Conservation (phyloP, 2,888 invertebrate species). For the Pristionchus japonicus region DNA sequence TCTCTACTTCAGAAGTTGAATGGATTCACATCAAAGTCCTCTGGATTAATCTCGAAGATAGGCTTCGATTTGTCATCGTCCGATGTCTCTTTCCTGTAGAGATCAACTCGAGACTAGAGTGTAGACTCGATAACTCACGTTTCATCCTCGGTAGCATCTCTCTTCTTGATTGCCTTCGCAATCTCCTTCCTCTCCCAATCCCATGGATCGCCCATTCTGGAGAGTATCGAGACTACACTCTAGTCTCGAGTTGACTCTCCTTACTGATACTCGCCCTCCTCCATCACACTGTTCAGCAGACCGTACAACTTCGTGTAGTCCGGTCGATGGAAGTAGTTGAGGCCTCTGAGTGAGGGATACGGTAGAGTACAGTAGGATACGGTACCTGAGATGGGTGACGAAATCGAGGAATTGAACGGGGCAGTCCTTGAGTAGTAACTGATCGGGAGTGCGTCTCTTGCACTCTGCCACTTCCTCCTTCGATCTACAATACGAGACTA, state of each 20-base stretch:
- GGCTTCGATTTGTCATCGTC: constrained; percentile 3
- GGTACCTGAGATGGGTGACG: constrained; percentile 9
- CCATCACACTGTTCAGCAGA: constrained; percentile 14
- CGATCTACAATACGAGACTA: not conserved
- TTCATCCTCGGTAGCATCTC: not conserved
- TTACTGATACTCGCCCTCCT: constrained; percentile 12
- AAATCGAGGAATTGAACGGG: constrained; percentile 34
- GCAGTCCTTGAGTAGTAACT: not conserved
- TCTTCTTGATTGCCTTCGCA: constrained; percentile 8
- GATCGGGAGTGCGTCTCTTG: constrained; percentile 15
- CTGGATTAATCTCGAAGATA: constrained; percentile 3
- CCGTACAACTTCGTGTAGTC: constrained; percentile 21
- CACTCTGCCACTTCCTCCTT: constrained; percentile 31
- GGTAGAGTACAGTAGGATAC: not conserved
- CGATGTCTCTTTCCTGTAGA: not conserved
- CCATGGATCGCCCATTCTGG: constrained; percentile 38
- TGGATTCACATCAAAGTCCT: constrained; percentile 35
- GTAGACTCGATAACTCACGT: not conserved
- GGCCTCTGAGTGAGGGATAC: not conserved
- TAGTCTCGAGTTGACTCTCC: not conserved
- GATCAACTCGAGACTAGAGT: not conserved
- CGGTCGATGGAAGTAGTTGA: constrained; percentile 40
- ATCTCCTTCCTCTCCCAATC: constrained; percentile 42
- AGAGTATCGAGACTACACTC: not conserved
- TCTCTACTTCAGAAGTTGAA: constrained; percentile 39